Conservation (phyloP, 1,140 invertebrate genomes). For the Laupala kohalensis region DNA sequence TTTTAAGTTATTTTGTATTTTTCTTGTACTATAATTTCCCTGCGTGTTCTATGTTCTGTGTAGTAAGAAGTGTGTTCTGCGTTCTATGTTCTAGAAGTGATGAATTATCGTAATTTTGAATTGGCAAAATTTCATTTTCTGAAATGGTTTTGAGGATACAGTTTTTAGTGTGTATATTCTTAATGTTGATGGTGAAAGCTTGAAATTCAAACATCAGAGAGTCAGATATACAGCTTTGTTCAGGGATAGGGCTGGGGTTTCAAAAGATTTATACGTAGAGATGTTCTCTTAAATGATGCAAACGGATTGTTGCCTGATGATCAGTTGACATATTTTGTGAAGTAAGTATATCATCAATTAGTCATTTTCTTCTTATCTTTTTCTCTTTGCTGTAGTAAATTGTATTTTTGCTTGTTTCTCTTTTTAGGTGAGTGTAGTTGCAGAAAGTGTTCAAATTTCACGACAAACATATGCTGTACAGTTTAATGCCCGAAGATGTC, state of each 20-base stretch:
- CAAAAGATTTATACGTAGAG: constrained; percentile 97
- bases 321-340: constrained; percentile 98
- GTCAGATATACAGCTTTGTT: constrained; percentile 90
- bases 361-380: neutral
- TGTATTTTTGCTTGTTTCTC: neutral
- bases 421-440: constrained; percentile 76
- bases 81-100: too few relatives aligned
- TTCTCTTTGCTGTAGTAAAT: neutral
- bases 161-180: too few relatives aligned
- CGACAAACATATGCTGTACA: constrained; percentile 90
- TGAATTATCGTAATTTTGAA: too few relatives aligned
- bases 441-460: constrained; percentile 93
- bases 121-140: too few relatives aligned
- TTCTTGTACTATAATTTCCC: too few relatives aligned
- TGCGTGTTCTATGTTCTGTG: too few relatives aligned
- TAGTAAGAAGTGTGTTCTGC: too few relatives aligned
- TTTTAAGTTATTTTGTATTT: too few relatives aligned
- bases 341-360: constrained; percentile 39
- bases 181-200: too few relatives aligned
- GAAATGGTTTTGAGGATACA: too few relatives aligned
- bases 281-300: constrained; percentile 94
- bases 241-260: constrained; percentile 99
- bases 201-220: constrained; percentile 52
- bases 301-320: constrained; percentile 96
- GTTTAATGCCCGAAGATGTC: constrained; percentile 95